These are phyloP conservation scores for Idaea biselata DNA, from an alignment of 2,888 invertebrate species.

Conservation along the genomic window DNA sequence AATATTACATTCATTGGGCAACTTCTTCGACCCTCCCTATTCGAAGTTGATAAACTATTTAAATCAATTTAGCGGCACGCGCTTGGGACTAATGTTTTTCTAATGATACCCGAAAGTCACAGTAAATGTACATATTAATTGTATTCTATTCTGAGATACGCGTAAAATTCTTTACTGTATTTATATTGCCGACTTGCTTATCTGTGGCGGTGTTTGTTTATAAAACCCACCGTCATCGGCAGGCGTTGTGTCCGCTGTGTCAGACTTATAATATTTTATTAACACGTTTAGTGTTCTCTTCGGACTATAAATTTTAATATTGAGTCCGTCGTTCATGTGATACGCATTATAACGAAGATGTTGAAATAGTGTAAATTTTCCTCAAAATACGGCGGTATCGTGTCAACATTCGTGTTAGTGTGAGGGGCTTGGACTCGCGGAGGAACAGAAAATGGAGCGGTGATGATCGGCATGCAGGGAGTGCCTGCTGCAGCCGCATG, in stretches of 20 bases:
- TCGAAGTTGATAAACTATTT: slow-evolving; percentile 33
- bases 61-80: slow-evolving; percentile 25
- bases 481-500: slow-evolving; percentile 56
- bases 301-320: neutral
- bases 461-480: slow-evolving; percentile 55
- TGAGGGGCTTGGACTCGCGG: slow-evolving; percentile 45
- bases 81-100: slow-evolving; percentile 18
- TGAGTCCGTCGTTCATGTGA: slow-evolving; percentile 9
- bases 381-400: slow-evolving; percentile 61
- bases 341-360: slow-evolving; percentile 10
- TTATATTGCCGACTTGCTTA: slow-evolving; percentile 54
- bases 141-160: slow-evolving; percentile 38
- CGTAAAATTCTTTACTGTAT: slow-evolving; percentile 40
- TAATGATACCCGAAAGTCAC: slow-evolving; percentile 8
- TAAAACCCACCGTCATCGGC: slow-evolving; percentile 44
- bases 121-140: slow-evolving; percentile 24
- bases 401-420: slow-evolving; percentile 67
- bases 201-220: slow-evolving; percentile 60
- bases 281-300: slow-evolving; percentile 28
- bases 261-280: slow-evolving; percentile 43
- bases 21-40: slow-evolving; percentile 34
- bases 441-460: slow-evolving; percentile 54
- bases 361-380: slow-evolving; percentile 22
- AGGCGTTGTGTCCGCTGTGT: slow-evolving; percentile 34
- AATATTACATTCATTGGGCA: slow-evolving; percentile 52